Evolutionary conservation across 2,888 invertebrate species (phyloP), one percentile per base, ranked within the genome.

Genomic region (Eugnorisma glareosa): DNA sequence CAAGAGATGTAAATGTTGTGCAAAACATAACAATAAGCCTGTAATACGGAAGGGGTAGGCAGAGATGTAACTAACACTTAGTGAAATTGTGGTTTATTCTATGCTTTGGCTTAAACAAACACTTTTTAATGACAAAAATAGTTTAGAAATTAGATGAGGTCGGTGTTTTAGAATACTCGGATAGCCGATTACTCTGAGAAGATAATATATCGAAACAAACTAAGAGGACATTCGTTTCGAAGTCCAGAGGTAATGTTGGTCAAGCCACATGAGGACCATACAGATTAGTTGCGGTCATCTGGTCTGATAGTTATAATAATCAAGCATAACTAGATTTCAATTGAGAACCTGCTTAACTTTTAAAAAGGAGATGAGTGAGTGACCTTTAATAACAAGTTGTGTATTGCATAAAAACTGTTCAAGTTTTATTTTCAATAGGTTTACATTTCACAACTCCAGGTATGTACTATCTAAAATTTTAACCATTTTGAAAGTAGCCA

Each of bases 361-460:
- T n/a, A 24, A 63, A 79, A 68, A 71, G 48, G 43, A 57, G 86
- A 78, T 77, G 57, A 43, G 64, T 66, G 61, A 67, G 43, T 78
- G 67, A 81, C 77, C 86, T 86, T 86, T 83, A 37, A 5, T 51
- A 86, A 83, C 85, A 82, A 84, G 85, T 87, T 89, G 67, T 70
- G 37, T 63, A 72, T 88, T 88, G 81, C 78, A 76, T 45, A 82
- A 77, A 61, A 74, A 78, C 28, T 28, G 63, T 79, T 73, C 67
- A 73, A 59, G 73, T 77, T 72, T 70, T 68, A 75, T 48, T 77
- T 69, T 59, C 67, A 70, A 67, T 64, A 40, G 64, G 1, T 64
- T 40, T 5, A 70, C 21, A 70, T 84, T 68, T 73, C 40, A 69
- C 37, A 73, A 80, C 84, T 73, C 75, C 74, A 68, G 24, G 24